Evolutionary conservation across 2,888 invertebrate species (phyloP).

Genomic region (Hipparchia semele): DNA sequence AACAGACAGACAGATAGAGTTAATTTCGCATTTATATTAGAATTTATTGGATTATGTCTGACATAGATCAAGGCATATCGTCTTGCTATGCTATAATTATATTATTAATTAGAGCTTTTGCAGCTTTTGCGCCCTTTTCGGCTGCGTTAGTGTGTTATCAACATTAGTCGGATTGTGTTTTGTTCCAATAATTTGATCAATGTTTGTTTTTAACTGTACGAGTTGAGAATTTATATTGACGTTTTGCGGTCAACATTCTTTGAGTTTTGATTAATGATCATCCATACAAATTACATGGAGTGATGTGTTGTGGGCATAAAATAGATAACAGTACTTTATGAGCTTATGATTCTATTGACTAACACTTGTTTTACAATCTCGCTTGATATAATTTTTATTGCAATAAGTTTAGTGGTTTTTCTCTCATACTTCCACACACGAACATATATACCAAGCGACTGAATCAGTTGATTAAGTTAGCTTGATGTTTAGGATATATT

Average conservation of each 20-base stretch:
- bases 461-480: too few species aligned
- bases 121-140: neutral
- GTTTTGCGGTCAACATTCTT: slow-evolving; percentile 12
- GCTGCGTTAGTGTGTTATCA: neutral
- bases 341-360: neutral
- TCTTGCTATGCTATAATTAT: too few species aligned
- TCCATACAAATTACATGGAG: slow-evolving; percentile 4
- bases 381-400: too few species aligned
- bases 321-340: neutral
- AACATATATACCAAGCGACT: too few species aligned
- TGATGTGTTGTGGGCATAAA: neutral
- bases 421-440: too few species aligned
- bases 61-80: too few species aligned
- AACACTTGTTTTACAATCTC: neutral
- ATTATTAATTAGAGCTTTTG: neutral
- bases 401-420: too few species aligned
- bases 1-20: too few species aligned
- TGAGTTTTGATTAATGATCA: slow-evolving; percentile 19
- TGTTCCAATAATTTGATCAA: slow-evolving; percentile 32
- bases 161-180: slow-evolving; percentile 24
- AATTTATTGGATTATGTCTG: too few species aligned
- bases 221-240: slow-evolving; percentile 17
- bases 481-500: too few species aligned
- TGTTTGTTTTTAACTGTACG: slow-evolving; percentile 21
- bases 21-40: too few species aligned